Percentiles rank a stretch among this genome's conserved stretches.
Conservation (phyloP, 64 coral and sea anemone species). For the Platygyra sinensis region DNA sequence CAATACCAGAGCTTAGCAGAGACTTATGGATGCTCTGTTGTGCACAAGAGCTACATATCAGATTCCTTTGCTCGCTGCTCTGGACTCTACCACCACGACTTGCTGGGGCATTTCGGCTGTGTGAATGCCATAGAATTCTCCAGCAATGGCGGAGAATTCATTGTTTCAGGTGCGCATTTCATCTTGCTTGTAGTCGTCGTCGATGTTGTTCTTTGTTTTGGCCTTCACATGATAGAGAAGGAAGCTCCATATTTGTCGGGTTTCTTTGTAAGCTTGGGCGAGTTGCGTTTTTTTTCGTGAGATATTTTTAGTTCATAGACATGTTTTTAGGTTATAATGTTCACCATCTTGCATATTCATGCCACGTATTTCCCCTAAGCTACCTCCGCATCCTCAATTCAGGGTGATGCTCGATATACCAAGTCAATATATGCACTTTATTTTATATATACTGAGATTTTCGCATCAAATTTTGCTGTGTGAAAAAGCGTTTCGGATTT, state of each 20-base stretch:
- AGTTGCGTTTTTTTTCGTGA: too few relatives aligned
- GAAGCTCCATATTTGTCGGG: not conserved
- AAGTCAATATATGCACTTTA: too few relatives aligned
- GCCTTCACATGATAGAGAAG: not conserved
- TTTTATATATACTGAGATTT: too few relatives aligned
- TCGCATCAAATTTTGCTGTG: too few relatives aligned
- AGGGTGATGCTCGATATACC: too few relatives aligned
- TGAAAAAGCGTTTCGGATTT: too few relatives aligned
- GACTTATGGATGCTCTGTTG: slow-evolving; percentile 26
- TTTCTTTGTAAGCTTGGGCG: not conserved
- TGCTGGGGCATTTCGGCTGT: slow-evolving; percentile 86
- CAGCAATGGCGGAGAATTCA: slow-evolving; percentile 77
- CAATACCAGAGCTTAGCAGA: slow-evolving; percentile 65
- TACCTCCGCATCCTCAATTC: too few relatives aligned
- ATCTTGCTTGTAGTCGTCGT: not conserved
- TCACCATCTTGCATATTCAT: too few relatives aligned
- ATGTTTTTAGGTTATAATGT: too few relatives aligned
- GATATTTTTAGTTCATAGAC: too few relatives aligned
- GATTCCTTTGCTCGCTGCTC: slow-evolving; percentile 58
- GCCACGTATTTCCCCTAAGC: too few relatives aligned
- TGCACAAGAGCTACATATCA: slow-evolving; percentile 59
- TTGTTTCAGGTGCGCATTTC: slow-evolving; percentile 71
- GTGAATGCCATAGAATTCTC: slow-evolving; percentile 94
- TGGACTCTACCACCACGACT: slow-evolving; percentile 63
- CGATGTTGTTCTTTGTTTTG: not conserved